Evolutionary conservation across 2,113 vertebrate genomes (phyloP), one percentile per base, ranked within the genome.

Genomic region (Carassius gibelio): DNA sequence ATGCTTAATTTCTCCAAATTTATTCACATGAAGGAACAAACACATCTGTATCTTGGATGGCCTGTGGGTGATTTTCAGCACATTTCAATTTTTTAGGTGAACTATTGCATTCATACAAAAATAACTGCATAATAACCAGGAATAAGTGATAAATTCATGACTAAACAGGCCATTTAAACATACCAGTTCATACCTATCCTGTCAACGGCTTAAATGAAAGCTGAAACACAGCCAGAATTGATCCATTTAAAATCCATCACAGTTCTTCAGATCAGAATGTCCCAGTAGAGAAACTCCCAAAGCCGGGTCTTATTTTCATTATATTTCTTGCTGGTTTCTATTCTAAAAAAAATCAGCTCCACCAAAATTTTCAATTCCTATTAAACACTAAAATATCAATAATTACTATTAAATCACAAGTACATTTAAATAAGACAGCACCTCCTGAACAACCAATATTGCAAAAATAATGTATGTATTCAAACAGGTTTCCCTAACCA

Each of bases 161-260:
- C 14, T 17, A 76, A 34, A 34, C 26, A 55, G 23, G 48, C 17
- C 7, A 3, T 52, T 77, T 21, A 9, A 77, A 38, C 9, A 77
- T 59, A 36, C 50, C 34, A 42, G 21, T 61, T 79, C 34, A 61
- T 55, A 34, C 8, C 72, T 2, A 75, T 57, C 50, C 17, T 77
- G 17, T 19, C 52, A 57, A 61, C 7, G 3, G 19, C 17, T 2
- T 10, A 30, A 78, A 78, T 36, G 26, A 59, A 38, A 59, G 4
- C 19, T 8, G 19, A 61, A 61, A 61, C 14, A 5, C 9, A n/a
- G 34, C 34, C 19, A 42, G 11, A 79, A n/a, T 61, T 55, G 5
- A 42, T 61, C 19, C 11, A 78, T 59, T 78, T 78, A 38, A 78
- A 78, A 78, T 59, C 55, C 34, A 77, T 57, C 75, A 45, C 38